These are phyloP conservation scores for Ochotona princeps DNA, from an alignment of 2,113 vertebrate genomes.

Conservation along the genomic window DNA sequence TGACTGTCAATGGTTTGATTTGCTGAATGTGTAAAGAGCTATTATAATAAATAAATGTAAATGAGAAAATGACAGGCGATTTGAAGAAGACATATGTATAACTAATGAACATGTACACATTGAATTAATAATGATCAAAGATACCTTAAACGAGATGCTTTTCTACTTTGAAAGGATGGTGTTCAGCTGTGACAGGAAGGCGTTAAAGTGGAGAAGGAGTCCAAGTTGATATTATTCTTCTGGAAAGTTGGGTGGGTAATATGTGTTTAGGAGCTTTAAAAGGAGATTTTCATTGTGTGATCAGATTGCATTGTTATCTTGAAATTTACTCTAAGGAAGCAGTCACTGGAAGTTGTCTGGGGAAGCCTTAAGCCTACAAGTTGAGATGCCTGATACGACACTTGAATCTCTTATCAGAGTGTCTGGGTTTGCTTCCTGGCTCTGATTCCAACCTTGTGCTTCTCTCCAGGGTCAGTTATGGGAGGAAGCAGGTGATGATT, in stretches of 20 bases:
- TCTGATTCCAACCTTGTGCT: too few relatives aligned
- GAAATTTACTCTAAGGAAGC: constrained; percentile 38
- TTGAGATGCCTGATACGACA: too few relatives aligned
- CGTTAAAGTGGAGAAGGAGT: constrained; percentile 1
- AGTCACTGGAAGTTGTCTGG: neutral
- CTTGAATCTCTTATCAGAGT: too few relatives aligned
- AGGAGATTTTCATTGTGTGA: neutral
- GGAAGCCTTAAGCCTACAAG: too few relatives aligned
- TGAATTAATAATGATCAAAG: neutral
- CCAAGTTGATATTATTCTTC: constrained; percentile 10
- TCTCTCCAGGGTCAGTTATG: too few relatives aligned
- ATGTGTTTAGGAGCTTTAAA: neutral
- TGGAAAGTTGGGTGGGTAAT: constrained; percentile 41
- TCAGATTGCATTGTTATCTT: neutral
- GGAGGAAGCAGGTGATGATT: too few relatives aligned
- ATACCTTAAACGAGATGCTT: neutral
- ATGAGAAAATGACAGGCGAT: neutral
- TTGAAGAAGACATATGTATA: neutral
- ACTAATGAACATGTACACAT: neutral
- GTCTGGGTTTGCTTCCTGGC: too few relatives aligned
- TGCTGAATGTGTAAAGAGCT: constrained; percentile 4
- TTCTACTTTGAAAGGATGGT: neutral
- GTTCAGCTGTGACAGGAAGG: neutral
- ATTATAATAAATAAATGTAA: constrained; percentile 41
- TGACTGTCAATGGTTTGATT: neutral